Evolutionary conservation across 2,113 vertebrate genomes (phyloP).

Genomic region (Tachuris rubrigastra): DNA sequence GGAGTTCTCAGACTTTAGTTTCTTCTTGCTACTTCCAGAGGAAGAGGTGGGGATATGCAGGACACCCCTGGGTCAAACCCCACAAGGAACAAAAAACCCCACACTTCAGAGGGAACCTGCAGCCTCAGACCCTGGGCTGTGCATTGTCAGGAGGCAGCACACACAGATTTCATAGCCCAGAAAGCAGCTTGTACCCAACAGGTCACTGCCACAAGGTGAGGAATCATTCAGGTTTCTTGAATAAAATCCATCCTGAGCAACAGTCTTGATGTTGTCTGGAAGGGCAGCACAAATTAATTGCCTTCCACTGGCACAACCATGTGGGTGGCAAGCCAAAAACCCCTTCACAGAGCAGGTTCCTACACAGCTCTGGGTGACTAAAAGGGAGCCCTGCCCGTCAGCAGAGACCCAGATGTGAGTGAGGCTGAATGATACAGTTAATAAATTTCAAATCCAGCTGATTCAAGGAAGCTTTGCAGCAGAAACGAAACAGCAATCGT

Average conservation of each 20-base stretch:
- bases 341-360: rapidly evolving
- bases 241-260: background rate
- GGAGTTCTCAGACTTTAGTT: background rate
- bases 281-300: background rate
- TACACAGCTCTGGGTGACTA: rapidly evolving
- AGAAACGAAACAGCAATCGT: background rate
- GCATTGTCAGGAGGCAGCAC: background rate
- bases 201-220: background rate
- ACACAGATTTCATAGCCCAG: background rate
- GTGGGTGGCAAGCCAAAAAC: background rate
- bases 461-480: background rate
- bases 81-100: background rate
- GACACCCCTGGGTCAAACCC: background rate
- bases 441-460: background rate
- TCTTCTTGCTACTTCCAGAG: background rate
- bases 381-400: background rate
- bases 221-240: background rate
- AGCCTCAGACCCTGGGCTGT: background rate
- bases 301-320: background rate
- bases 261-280: background rate
- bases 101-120: background rate
- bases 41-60: rapidly evolving
- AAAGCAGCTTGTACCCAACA: background rate
- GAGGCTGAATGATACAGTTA: background rate
- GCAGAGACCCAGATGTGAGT: background rate